Evolutionary conservation across 2,113 vertebrate species (phyloP).

Genomic region (Elephas maximus): DNA sequence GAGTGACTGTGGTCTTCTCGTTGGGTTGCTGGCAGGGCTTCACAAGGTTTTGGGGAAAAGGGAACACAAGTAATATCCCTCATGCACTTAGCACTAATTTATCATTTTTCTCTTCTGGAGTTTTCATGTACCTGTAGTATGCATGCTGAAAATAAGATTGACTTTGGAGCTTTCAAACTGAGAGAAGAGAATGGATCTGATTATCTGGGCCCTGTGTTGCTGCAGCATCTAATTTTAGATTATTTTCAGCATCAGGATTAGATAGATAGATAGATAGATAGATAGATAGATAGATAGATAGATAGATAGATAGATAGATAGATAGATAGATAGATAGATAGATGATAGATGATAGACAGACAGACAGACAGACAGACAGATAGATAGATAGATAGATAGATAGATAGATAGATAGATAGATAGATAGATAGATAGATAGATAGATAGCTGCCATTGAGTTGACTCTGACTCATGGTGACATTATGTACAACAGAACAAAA

Average conservation of each 20-base stretch:
- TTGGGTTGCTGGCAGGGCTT: slow-evolving; percentile 4
- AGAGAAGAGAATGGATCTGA: neutral
- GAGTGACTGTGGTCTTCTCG: neutral
- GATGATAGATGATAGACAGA: no score
- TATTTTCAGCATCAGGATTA: neutral
- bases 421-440: neutral
- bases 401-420: no score
- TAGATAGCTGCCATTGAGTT: neutral
- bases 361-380: neutral
- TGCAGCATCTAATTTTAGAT: neutral
- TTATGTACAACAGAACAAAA: neutral
- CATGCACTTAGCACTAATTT: neutral
- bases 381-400: neutral
- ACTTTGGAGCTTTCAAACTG: slow-evolving; percentile 8
- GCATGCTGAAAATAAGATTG: neutral
- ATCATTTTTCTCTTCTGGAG: slow-evolving; percentile 35
- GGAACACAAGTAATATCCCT: neutral
- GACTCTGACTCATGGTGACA: neutral
- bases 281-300: no score
- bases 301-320: no score
- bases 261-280: neutral
- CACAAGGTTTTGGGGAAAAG: neutral
- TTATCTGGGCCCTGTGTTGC: neutral
- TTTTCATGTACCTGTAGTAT: neutral
- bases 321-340: no score